These are phyloP conservation scores for Metopia argyrocephala DNA, from an alignment of 2,888 invertebrate species.

Conservation along the genomic window DNA sequence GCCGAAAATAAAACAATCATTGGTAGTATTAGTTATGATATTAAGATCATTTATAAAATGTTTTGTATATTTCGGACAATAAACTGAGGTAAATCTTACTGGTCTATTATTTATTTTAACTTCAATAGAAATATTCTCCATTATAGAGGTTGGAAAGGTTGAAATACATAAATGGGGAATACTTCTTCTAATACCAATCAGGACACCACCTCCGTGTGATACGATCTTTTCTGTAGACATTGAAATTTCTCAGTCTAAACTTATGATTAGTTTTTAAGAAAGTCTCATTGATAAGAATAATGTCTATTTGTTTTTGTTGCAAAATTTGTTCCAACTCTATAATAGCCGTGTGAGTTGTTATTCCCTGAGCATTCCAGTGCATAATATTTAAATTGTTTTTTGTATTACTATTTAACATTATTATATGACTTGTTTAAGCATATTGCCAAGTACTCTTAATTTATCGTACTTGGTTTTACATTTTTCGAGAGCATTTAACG, in stretches of 20 bases:
- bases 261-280: neutral
- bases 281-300: neutral
- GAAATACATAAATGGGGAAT: neutral
- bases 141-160: neutral
- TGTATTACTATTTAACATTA: too few relatives aligned
- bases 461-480: too few relatives aligned
- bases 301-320: neutral
- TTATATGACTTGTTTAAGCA: too few relatives aligned
- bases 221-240: neutral
- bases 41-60: neutral
- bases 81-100: neutral
- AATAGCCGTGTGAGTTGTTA: neutral
- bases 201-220: too few relatives aligned
- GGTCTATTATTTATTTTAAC: neutral
- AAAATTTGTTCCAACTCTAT: neutral
- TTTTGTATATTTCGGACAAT: slow-evolving; percentile 1
- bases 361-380: slow-evolving; percentile 16
- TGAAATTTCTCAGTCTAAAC: neutral
- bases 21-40: neutral
- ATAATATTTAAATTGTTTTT: neutral
- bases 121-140: neutral
- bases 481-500: too few relatives aligned
- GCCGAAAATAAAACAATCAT: slow-evolving; percentile 15
- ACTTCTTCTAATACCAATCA: too few relatives aligned
- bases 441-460: too few relatives aligned